Conservation (phyloP, 1,140 invertebrate genomes). For the Euwallacea similis region DNA sequence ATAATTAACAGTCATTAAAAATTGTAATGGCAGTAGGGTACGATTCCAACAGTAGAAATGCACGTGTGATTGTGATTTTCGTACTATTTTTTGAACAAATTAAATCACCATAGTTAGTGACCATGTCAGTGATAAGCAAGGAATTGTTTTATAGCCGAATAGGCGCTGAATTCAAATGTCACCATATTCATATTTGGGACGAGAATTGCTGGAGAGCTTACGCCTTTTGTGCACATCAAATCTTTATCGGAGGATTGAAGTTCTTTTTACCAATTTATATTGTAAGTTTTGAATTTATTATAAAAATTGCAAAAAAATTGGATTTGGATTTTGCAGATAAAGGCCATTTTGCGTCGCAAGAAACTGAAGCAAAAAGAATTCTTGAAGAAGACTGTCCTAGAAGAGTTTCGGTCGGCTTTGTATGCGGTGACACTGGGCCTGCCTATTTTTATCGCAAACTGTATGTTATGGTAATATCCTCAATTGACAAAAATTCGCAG, state of each 20-base stretch:
- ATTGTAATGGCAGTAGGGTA: too few species aligned
- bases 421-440: conserved; percentile 31
- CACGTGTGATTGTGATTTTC: too few species aligned
- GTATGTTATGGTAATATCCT: conserved; percentile 28
- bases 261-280: conserved; percentile 42
- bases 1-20: too few species aligned
- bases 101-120: not conserved
- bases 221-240: conserved; percentile 1
- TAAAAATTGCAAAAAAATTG: not conserved
- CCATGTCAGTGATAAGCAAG: conserved; percentile 39
- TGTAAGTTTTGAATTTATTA: conserved; percentile 30
- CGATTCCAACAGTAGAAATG: too few species aligned
- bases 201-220: conserved; percentile 27
- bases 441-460: conserved; percentile 25
- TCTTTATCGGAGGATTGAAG: conserved; percentile 22
- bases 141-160: conserved; percentile 37
- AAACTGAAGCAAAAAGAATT: conserved; percentile 36
- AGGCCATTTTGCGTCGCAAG: conserved; percentile 36
- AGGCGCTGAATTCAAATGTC: conserved; percentile 13
- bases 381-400: conserved; percentile 15
- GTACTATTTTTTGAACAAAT: too few species aligned
- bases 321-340: conserved; percentile 34
- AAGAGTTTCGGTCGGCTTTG: conserved; percentile 26
- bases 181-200: conserved; percentile 32
- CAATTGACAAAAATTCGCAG: too few species aligned